These are phyloP conservation scores for Osmerus mordax DNA, from an alignment of 2,113 vertebrate species.

Conservation along the genomic window DNA sequence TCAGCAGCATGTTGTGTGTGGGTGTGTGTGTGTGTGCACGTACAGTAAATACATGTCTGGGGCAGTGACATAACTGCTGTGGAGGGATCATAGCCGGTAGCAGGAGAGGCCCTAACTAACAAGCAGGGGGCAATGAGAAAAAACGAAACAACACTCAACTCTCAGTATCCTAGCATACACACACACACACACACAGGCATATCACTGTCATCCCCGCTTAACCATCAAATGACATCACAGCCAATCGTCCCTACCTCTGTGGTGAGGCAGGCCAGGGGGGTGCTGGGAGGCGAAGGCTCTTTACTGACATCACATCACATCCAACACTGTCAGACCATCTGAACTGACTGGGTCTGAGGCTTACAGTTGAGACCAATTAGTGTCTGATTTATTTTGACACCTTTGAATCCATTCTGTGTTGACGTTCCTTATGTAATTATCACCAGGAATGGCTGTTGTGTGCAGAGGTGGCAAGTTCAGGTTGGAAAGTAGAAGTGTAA, in stretches of 20 bases:
- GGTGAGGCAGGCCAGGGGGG: constrained; percentile 26
- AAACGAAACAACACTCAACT: constrained; percentile 1
- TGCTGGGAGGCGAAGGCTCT: constrained; percentile 29
- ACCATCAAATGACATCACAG: constrained; percentile 59
- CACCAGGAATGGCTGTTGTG: no score
- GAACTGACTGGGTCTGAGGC: background rate
- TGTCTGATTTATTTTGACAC: no score
- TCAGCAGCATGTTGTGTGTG: background rate
- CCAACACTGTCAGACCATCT: background rate
- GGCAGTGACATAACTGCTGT: constrained; percentile 25
- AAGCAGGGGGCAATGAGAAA: background rate
- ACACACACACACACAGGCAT: constrained; percentile 18
- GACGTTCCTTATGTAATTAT: no score
- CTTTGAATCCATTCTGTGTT: no score
- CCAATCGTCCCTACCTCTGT: constrained; percentile 23
- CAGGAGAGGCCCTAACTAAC: background rate
- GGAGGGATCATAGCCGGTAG: background rate
- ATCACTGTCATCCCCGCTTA: constrained; percentile 52
- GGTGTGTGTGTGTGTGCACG: background rate
- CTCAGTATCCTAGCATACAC: background rate
- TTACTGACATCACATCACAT: constrained; percentile 35
- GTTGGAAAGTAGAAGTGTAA: no score
- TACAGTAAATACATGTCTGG: background rate
- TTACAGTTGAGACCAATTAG: no score
- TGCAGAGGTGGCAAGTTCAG: no score